phyloP scores from a whole-genome alignment of 2,888 invertebrate species.

The Ptilodon capucinus region DNA sequence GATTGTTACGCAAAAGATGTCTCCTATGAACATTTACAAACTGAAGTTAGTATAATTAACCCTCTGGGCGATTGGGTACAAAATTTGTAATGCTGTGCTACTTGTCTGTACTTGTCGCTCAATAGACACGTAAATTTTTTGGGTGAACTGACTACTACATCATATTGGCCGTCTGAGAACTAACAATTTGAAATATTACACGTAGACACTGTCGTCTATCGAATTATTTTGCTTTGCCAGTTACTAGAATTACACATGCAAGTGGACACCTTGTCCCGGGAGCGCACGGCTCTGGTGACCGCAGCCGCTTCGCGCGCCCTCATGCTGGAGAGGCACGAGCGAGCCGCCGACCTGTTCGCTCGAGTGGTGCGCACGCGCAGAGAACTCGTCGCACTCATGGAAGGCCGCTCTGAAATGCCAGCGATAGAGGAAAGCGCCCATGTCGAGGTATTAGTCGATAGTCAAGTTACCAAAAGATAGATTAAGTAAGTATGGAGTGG shows the following conservation, averaged over 20 bases:
- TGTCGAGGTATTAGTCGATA: not conserved
- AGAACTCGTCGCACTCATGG: conserved; percentile 53
- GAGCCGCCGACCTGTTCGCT: conserved; percentile 65
- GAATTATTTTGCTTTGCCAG: conserved; percentile 30
- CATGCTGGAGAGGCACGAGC: conserved; percentile 73
- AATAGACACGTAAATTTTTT: too few relatives aligned
- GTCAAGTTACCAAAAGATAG: too few relatives aligned
- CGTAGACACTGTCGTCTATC: too few relatives aligned
- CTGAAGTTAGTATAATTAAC: conserved; percentile 46
- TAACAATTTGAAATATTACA: too few relatives aligned
- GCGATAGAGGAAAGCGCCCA: conserved; percentile 32
- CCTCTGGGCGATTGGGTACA: not conserved
- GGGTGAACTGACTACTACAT: too few relatives aligned
- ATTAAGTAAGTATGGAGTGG: too few relatives aligned
- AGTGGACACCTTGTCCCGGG: conserved; percentile 61
- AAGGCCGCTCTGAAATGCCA: conserved; percentile 43
- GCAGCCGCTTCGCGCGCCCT: conserved; percentile 69
- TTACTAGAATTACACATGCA: conserved; percentile 66
- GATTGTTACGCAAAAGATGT: conserved; percentile 64
- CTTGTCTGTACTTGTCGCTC: too few relatives aligned
- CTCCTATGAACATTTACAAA: conserved; percentile 61
- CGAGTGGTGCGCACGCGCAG: conserved; percentile 57
- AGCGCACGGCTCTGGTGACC: conserved; percentile 60
- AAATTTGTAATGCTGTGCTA: too few relatives aligned
- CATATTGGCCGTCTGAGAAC: too few relatives aligned